Conservation (phyloP, 1,140 invertebrate species). For the Musca domestica region DNA sequence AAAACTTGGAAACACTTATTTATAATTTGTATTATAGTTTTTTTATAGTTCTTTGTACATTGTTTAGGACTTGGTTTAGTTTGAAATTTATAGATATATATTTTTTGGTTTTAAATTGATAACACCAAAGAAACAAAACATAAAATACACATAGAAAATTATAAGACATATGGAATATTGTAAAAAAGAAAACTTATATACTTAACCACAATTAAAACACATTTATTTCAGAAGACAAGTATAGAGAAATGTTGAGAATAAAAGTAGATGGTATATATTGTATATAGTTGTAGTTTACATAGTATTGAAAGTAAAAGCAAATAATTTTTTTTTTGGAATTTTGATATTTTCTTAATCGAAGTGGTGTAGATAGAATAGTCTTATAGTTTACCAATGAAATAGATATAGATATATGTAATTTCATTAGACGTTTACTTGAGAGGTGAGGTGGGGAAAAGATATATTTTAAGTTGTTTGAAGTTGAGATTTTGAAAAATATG, state of each 20-base stretch:
- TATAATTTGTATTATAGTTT: not conserved
- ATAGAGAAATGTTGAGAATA: constrained; percentile 30
- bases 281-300: constrained; percentile 2
- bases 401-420: constrained; percentile 8
- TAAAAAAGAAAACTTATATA: constrained; percentile 18
- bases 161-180: no score
- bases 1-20: not conserved
- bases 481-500: constrained; percentile 8
- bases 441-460: not conserved
- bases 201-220: constrained; percentile 20
- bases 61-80: not conserved
- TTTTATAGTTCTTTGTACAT: constrained; percentile 3
- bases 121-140: constrained; percentile 19
- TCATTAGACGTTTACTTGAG: not conserved
- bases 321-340: not conserved
- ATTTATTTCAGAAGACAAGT: constrained; percentile 35
- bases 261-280: constrained; percentile 1
- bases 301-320: constrained; percentile 2
- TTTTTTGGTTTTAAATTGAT: not conserved
- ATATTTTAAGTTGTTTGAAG: not conserved
- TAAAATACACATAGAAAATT: constrained; percentile 3
- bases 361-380: constrained; percentile 30
- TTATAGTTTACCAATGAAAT: not conserved
- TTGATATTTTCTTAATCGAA: constrained; percentile 10
- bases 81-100: no score